Evolutionary conservation across 2,888 invertebrate genomes (phyloP).

Genomic region (Euphydryas editha): DNA sequence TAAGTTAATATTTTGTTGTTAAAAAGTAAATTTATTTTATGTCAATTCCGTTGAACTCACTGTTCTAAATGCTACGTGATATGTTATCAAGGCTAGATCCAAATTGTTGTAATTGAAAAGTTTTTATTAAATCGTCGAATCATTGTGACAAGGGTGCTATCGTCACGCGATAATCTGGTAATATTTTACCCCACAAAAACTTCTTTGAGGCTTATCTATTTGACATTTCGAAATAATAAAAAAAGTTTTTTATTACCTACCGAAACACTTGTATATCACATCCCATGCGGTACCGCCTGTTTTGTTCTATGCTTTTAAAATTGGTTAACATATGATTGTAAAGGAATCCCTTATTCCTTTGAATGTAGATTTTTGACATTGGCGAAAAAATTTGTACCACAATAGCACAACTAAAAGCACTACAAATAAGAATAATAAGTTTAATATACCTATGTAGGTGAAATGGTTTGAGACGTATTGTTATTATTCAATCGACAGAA

Average conservation of each 20-base stretch:
- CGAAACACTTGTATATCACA: neutral
- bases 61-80: constrained; percentile 15
- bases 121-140: constrained; percentile 36
- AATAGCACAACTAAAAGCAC: no score
- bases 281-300: no score
- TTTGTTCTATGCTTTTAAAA: no score
- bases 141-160: constrained; percentile 29
- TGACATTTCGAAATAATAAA: neutral
- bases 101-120: constrained; percentile 37
- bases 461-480: no score
- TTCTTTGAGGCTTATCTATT: neutral
- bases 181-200: neutral
- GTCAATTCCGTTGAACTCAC: neutral
- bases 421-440: no score
- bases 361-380: no score
- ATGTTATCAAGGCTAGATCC: constrained; percentile 29
- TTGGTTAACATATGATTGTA: no score
- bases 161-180: constrained; percentile 29
- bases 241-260: neutral
- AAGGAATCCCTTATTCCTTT: no score
- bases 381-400: no score
- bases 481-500: no score
- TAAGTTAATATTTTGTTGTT: no score
- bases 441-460: no score
- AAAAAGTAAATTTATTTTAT: neutral